Base-by-base conservation (phyloP, 2,888 invertebrate species). In the Caenorhabditis sulstoni region DNA sequence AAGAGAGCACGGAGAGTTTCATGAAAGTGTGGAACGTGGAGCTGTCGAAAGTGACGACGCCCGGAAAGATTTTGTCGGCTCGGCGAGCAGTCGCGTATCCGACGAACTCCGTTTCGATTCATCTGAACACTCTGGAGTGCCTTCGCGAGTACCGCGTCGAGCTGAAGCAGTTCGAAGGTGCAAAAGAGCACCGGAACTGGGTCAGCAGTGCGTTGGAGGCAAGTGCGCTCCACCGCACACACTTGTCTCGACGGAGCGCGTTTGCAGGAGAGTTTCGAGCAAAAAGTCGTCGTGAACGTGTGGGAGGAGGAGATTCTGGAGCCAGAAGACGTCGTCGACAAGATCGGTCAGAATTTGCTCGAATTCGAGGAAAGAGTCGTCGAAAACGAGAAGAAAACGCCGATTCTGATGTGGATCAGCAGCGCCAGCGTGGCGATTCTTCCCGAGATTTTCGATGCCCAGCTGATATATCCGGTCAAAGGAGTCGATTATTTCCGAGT, bases 321-420 rank as follows among this genome's bases (percentile, higher is more conserved):
- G 18, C 22, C 11, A 23, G 44, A 39, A 37, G 50, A 50, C 35
- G 57, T 3, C n/a, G 11, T 20, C 50, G 16, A 35, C 7, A 62
- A 35, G 37, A 53, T 29, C 65, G 16, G 39, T 20, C n/a, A 9
- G 37, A 52, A 16, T 16, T 29, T 29, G 41, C 41, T 14, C 7
- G 41, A 41, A 22, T 12, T 18, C 23, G 23, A 64, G 39, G 29
- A 52, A 20, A 7, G 29, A 3, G 23, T 9, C 16, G 23, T 11
- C 5, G 55, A 62, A 45, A 20, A 22, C 16, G 55, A 39, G 8
- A 62, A 47, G 12, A 62, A 37, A 22, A 3, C 70, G 14, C 70
- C 70, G 37, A 62, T 71, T 55, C 55, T 71, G 11, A 23, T 62
- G 45, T 71, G 70, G 70, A 59, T 71, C 23, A 52, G 70, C 16